Conservation (phyloP, 1,140 invertebrate genomes). For the Cotesia glomerata region DNA sequence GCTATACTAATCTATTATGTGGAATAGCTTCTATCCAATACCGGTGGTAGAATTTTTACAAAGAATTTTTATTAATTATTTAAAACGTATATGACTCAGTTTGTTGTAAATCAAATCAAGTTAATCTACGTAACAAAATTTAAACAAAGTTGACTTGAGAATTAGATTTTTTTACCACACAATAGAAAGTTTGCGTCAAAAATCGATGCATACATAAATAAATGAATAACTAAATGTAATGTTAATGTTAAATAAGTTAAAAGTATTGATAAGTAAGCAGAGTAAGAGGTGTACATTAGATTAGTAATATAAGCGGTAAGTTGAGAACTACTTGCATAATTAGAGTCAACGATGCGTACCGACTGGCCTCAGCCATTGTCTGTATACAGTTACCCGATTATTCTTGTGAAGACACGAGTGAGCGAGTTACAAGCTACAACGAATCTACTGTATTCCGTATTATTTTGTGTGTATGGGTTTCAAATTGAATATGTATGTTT, state of each 20-base stretch:
- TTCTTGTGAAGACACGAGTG: constrained; percentile 43
- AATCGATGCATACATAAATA: no score
- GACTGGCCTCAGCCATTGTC: constrained; percentile 49
- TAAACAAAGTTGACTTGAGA: no score
- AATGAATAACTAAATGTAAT: no score
- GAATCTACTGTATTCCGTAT: constrained; percentile 27
- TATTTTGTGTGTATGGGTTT: background rate
- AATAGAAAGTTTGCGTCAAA: no score
- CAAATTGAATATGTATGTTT: background rate
- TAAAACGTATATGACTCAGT: no score
- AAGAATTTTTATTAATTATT: no score
- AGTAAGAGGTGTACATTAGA: constrained; percentile 26
- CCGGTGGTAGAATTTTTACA: no score
- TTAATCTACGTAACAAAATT: no score
- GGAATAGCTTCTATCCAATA: no score
- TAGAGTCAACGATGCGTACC: constrained; percentile 53
- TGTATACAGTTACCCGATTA: constrained; percentile 52
- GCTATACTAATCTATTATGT: no score
- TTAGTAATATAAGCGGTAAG: constrained; percentile 29
- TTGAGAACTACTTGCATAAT: constrained; percentile 53
- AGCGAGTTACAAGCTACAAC: constrained; percentile 42
- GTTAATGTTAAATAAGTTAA: background rate
- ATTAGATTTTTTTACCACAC: no score
- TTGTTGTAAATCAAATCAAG: no score
- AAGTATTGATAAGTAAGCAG: constrained; percentile 23